These are phyloP conservation scores for Rhadina sibilatrix DNA, from an alignment of 2,113 vertebrate genomes.

Conservation along the genomic window DNA sequence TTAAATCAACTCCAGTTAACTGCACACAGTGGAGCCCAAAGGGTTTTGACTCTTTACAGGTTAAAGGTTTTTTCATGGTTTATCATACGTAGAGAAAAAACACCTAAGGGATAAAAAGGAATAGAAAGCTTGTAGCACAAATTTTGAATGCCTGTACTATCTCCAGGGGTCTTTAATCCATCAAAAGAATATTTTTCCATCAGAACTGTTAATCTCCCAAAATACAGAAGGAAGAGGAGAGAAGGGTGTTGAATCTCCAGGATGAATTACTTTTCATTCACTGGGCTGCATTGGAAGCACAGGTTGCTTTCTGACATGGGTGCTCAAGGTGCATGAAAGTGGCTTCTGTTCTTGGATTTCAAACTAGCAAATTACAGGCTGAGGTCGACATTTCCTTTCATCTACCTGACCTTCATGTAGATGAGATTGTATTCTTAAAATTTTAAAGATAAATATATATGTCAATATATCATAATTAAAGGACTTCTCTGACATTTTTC, in stretches of 20 bases:
- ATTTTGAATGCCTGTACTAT: neutral
- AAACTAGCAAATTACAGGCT: neutral
- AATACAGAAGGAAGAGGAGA: neutral
- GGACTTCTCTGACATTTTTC: neutral
- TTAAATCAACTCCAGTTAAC: neutral
- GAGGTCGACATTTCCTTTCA: neutral
- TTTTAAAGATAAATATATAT: neutral
- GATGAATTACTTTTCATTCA: neutral
- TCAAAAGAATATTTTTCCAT: neutral
- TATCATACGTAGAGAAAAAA: neutral
- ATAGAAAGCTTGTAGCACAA: neutral
- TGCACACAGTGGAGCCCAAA: neutral
- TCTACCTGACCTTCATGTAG: neutral
- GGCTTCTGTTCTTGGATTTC: neutral
- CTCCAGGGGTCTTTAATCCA: slow-evolving; percentile 29
- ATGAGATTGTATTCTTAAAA: neutral
- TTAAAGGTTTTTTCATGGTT: neutral
- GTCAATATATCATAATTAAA: neutral
- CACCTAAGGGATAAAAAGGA: neutral
- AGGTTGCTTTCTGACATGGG: neutral
- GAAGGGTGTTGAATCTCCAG: neutral
- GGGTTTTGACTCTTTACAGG: neutral
- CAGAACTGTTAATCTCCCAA: slow-evolving; percentile 17
- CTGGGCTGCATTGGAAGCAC: neutral
- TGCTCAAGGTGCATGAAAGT: neutral